Base-by-base conservation (phyloP, 2,888 invertebrate species). In the Corbicula japonica region DNA sequence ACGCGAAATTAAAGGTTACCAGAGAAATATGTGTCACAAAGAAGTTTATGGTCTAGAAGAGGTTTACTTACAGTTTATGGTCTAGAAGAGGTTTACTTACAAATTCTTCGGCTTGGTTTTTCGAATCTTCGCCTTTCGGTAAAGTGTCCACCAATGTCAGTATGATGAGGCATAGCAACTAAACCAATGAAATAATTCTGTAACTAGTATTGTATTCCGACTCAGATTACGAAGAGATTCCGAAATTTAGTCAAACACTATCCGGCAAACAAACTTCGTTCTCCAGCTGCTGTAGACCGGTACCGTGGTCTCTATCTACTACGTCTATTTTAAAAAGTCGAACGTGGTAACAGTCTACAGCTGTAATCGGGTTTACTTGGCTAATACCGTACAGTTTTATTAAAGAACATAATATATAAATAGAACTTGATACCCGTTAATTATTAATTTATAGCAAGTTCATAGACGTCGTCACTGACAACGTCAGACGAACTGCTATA, bases 61-160 rank as follows among this genome's bases (percentile, higher is more conserved):
- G 34, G 44, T 6, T 15, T 26, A 76, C 83, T 12, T 28, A 23
- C 2, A 6, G n/a, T 54, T 21, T 18, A 15, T 12, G 44, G 30
- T 18, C 2, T 21, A 18, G 26, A 52, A 34, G 58, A 18, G 34
- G 44, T 6, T 15, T 26, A 76, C 83, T 48, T 63, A 85, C 85
- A 71, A 63, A 65, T 62, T 77, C 38, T 15, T 79, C 21, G 12
- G 83, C 79, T 1, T 21, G 28, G 12, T 70, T 46, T 73, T 76
- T 80, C 3, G 54, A 46, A 4, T 60, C 41, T 28, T 83, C 79
- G 18, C 72, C 65, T 56, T 60, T 66, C 2, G 83, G 80, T 48
- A 81, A 50, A 6, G 68, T 61, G 61, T 85, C 85, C 44, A 83
- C 82, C 32, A 85, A 58, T 18, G 85, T 80, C 35, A 85, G 46